phyloP scores from a whole-genome alignment of 2,113 vertebrate genomes.

The Zosterops hypoxanthus region DNA sequence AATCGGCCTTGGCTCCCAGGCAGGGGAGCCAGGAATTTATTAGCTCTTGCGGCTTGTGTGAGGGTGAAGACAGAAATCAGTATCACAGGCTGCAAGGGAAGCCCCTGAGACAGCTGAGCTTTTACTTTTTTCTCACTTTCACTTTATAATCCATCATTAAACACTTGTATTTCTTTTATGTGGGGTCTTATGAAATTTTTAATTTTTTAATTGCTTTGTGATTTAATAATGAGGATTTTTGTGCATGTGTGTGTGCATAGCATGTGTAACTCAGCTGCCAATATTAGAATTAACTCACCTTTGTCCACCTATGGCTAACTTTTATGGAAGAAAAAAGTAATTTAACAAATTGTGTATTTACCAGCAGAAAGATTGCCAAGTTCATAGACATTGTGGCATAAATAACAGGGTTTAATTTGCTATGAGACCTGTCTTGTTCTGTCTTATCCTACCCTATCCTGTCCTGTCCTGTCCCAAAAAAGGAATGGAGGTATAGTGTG shows the following conservation, averaged over 20 bases:
- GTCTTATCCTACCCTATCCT: background rate
- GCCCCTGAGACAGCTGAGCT: constrained; percentile 77
- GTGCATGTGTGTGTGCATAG: constrained; percentile 24
- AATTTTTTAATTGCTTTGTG: constrained; percentile 87
- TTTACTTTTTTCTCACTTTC: constrained; percentile 65
- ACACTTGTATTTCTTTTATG: constrained; percentile 85
- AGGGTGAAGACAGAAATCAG: constrained; percentile 78
- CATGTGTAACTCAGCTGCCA: constrained; percentile 40
- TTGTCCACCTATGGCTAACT: constrained; percentile 20
- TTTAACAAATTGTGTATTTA: background rate
- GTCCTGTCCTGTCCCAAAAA: background rate
- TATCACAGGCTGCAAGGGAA: constrained; percentile 76
- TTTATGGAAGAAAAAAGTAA: background rate
- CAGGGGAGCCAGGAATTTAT: constrained; percentile 90
- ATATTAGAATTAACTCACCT: constrained; percentile 57
- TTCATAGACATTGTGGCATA: background rate
- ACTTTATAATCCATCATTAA: constrained; percentile 82
- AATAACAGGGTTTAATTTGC: background rate
- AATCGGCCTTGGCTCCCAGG: constrained; percentile 93
- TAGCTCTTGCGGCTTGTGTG: constrained; percentile 85
- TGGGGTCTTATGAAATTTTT: constrained; percentile 80
- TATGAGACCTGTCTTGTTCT: background rate
- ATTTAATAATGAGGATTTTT: constrained; percentile 79
- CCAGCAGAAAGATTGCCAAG: background rate
- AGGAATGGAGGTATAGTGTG: background rate